A percentile compares a stretch with the other conserved stretches of the same genome.
Conservation (phyloP, 2,888 invertebrate species). For the Globia sparganii region DNA sequence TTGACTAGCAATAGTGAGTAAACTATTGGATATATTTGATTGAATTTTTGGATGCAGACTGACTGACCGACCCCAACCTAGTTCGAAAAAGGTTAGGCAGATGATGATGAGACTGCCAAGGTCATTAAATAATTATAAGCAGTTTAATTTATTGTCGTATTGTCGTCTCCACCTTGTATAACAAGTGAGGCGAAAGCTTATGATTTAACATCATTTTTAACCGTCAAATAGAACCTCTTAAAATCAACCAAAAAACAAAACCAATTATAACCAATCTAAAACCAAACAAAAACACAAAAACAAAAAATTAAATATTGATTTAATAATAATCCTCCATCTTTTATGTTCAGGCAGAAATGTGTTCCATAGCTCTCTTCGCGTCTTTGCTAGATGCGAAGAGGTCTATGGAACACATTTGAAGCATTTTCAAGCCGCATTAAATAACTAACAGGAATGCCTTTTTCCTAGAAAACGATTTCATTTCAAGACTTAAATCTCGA, state of each 20-base stretch:
- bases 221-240: neutral
- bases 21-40: neutral
- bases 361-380: no score
- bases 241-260: neutral
- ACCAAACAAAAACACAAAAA: neutral
- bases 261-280: neutral
- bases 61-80: no score
- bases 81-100: no score
- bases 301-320: neutral
- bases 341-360: neutral
- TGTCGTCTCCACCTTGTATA: neutral
- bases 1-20: neutral
- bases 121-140: no score
- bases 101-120: no score
- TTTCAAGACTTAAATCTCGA: constrained; percentile 56
- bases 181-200: neutral
- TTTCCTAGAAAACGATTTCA: constrained; percentile 59
- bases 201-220: neutral
- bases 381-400: neutral
- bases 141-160: neutral
- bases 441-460: constrained; percentile 51
- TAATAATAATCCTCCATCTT: neutral
- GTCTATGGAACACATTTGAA: neutral
- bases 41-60: neutral
- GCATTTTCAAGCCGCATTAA: constrained; percentile 15